Base-by-base conservation (phyloP, 2,113 vertebrate genomes). In the Glaucidium brasilianum region DNA sequence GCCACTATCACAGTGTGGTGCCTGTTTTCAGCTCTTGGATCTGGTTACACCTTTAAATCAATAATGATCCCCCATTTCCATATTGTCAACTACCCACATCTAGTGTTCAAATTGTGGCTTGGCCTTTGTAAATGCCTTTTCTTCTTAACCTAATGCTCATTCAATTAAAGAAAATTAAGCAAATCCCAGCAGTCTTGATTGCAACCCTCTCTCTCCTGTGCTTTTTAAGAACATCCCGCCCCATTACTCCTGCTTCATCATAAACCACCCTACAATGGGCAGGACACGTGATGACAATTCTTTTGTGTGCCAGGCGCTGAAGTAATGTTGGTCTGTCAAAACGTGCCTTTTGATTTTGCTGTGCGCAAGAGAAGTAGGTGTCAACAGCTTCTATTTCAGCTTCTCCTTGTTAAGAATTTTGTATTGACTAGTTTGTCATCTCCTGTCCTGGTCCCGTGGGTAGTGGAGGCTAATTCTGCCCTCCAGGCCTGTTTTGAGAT, bases 371-470 rank as follows among this genome's bases (percentile, higher is more conserved):
- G 90, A 64, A 68, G 30, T 60, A 71, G 52, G 45, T 87, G 66
- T 85, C 89, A 85, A 55, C 80, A 91, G 93, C 62, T 90, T 56
- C 52, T 64, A 4, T 90, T 87, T 62, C 43, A 67, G 30, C 56
- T 73, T 72, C 78, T 69, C 1, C 0, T 53, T 67, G 29, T 62
- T 67, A 15, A 11, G 32, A 60, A 47, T 16, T 79, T 67, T 60
- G 7, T 78, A 30, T 29, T 7, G 8, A 35, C 82, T 35, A 0
- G n/a, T 85, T 91, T 80, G 56, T 63, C 89, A 19, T 64, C 56
- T 75, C 39, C 71, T 2, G 0, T 39, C 14, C 5, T 2, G 4
- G 35, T 79, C 69, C 41, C 35, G 58, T 0, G 1, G 2, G 6
- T 53, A 43, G 55, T 9, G 5, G 68, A 35, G 67, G 50, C 71